Conservation (phyloP, 2,888 invertebrate species). For the Trachelus stipa region DNA sequence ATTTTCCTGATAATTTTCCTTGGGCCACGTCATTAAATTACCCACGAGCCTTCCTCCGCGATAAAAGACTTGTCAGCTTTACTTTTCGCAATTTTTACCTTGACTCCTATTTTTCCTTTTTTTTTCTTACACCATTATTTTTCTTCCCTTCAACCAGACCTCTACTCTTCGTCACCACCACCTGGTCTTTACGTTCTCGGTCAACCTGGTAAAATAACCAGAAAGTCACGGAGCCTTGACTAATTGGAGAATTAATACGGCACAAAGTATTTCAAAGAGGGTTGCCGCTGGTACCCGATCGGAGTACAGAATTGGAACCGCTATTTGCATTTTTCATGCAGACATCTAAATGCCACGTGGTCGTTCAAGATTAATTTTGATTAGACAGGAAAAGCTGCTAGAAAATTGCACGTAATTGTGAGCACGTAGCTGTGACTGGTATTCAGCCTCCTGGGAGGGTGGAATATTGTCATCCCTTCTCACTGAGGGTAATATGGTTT, state of each 20-base stretch:
- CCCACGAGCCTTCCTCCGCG: not conserved
- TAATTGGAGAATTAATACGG: not conserved
- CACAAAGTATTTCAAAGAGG: not conserved
- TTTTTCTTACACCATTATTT: not conserved
- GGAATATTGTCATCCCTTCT: not conserved
- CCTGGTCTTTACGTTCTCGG: not conserved
- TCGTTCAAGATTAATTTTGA: constrained; percentile 1
- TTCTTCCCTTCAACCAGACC: not conserved
- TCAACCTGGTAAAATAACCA: not conserved
- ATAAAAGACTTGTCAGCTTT: not conserved
- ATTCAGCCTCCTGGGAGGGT: not conserved
- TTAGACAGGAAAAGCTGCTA: not conserved
- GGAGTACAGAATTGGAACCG: not conserved
- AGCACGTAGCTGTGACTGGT: not conserved
- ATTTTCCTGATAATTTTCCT: not conserved
- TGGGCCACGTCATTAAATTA: not conserved
- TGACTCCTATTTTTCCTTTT: not conserved
- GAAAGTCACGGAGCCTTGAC: not conserved
- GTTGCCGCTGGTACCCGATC: not conserved
- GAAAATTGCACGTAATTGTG: not conserved
- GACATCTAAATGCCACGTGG: not conserved
- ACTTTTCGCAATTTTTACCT: not conserved
- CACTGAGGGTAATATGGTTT: not conserved
- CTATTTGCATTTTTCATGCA: not conserved
- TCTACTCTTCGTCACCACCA: not conserved